These are phyloP conservation scores for Nebria brevicollis DNA, from an alignment of 2,888 invertebrate species.

Conservation along the genomic window DNA sequence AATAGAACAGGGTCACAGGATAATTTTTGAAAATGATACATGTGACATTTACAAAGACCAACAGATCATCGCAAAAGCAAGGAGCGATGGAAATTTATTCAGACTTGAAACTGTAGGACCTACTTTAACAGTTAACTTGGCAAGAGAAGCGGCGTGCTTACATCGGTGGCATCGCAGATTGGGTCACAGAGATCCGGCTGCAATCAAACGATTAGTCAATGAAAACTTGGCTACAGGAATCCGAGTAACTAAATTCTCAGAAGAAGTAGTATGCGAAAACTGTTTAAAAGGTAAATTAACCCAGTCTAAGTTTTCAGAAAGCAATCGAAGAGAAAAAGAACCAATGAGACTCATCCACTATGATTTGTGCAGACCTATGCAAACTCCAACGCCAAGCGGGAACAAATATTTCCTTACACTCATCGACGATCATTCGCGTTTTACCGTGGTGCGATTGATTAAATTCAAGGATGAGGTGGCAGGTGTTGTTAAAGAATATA, in stretches of 20 bases:
- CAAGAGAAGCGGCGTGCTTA: background rate
- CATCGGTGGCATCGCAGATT: conserved; percentile 9
- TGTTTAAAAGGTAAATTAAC: conserved; percentile 30
- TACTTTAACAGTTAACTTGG: background rate
- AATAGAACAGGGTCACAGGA: too few species aligned
- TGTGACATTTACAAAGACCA: conserved; percentile 9
- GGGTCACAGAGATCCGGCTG: conserved; percentile 30
- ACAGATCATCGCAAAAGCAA: conserved; percentile 11
- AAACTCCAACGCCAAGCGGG: too few species aligned
- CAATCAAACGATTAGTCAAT: conserved; percentile 19
- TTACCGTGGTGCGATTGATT: conserved; percentile 53
- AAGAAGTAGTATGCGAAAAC: conserved; percentile 14
- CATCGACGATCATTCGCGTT: conserved; percentile 54
- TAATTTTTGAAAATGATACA: background rate
- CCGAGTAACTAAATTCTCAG: conserved; percentile 4
- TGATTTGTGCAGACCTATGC: too few species aligned
- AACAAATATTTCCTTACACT: conserved; percentile 54
- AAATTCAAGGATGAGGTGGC: conserved; percentile 55
- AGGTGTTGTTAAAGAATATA: conserved; percentile 50
- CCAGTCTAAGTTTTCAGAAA: conserved; percentile 22
- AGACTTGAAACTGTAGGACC: conserved; percentile 2
- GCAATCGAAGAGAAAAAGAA: conserved; percentile 6
- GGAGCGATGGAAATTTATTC: background rate
- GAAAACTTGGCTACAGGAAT: conserved; percentile 25
- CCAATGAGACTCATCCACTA: conserved; percentile 22